Percentiles rank a stretch among this genome's conserved stretches.
Evolutionary conservation across 2,113 vertebrate species (phyloP).

Genomic region (Peromyscus maniculatus): DNA sequence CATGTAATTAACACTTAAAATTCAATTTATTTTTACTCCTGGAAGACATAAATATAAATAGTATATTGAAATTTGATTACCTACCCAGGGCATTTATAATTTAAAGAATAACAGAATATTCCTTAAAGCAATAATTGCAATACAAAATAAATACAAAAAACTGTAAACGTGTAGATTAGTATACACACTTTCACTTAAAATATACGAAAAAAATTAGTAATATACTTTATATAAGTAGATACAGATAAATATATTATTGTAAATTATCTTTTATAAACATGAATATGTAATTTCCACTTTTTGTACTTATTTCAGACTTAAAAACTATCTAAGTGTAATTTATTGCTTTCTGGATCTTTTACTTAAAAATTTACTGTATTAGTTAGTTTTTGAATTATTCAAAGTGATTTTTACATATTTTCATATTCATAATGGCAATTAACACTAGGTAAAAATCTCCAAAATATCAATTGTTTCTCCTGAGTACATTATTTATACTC

Average conservation of each 20-base stretch:
- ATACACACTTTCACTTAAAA: background rate
- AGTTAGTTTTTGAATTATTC: conserved; percentile 23
- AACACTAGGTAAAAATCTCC: background rate
- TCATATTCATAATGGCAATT: conserved; percentile 25
- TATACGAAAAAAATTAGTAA: background rate
- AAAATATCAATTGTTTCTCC: background rate
- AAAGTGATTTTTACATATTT: background rate
- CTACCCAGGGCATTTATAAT: background rate
- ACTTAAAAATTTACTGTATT: conserved; percentile 19
- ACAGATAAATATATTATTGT: background rate
- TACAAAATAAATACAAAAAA: background rate
- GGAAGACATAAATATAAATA: conserved; percentile 19
- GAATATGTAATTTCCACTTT: background rate
- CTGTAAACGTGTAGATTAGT: background rate
- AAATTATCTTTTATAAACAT: background rate
- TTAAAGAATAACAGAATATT: background rate
- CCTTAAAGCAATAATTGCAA: background rate
- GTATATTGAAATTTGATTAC: background rate
- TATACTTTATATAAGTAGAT: background rate
- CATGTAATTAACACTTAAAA: conserved; percentile 48
- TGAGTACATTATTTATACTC: background rate
- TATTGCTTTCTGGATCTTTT: background rate
- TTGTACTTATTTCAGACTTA: conserved; percentile 37
- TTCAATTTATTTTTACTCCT: background rate
- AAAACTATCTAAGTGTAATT: background rate